Conservation (phyloP, 2,113 vertebrate species). For the Nothocercus nigrocapillus region DNA sequence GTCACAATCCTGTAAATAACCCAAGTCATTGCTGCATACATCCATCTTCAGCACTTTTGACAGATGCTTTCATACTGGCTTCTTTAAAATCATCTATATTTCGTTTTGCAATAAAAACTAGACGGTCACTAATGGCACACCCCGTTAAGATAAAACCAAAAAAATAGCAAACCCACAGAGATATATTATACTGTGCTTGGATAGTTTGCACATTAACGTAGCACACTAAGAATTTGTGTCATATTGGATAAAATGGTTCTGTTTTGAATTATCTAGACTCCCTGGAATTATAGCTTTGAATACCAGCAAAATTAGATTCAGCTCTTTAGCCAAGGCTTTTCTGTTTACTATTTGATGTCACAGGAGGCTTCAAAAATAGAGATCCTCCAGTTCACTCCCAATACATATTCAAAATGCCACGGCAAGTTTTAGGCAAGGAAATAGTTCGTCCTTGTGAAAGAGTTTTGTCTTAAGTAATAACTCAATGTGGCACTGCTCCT, state of each 20-base stretch:
- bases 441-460: background rate
- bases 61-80: background rate
- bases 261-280: background rate
- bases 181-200: background rate
- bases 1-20: slow-evolving; percentile 48
- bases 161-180: background rate
- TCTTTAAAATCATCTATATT: slow-evolving; percentile 4
- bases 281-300: background rate
- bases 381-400: background rate
- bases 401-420: accelerated
- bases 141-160: background rate
- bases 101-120: background rate
- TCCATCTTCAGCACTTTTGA: slow-evolving; percentile 10
- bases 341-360: background rate
- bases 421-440: background rate
- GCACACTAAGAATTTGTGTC: background rate
- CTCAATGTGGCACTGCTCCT: background rate
- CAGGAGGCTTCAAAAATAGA: background rate
- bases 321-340: background rate
- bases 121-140: slow-evolving; percentile 24
- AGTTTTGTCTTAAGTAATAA: background rate
- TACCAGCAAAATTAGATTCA: background rate
- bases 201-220: slow-evolving; percentile 1
- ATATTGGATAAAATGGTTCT: background rate
- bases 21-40: slow-evolving; percentile 2